A percentile compares a stretch with the other conserved stretches of the same genome.
Conservation (phyloP, 1,140 invertebrate genomes). For the Xylocopa sonorina region DNA sequence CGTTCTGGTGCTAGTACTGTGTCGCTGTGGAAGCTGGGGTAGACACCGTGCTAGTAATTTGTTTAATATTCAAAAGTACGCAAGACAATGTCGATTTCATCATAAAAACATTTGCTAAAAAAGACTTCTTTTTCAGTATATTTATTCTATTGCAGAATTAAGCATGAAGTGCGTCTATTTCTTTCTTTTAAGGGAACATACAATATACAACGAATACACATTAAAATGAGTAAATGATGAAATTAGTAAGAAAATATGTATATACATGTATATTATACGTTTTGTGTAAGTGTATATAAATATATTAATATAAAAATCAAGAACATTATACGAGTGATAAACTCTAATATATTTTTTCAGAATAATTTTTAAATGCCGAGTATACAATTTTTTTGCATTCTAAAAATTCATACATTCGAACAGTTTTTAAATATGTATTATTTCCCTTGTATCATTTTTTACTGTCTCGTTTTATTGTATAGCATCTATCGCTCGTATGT, state of each 20-base stretch:
- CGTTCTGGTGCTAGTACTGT: too few relatives aligned
- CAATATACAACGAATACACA: background rate
- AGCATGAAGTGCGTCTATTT: too few relatives aligned
- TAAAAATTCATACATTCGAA: constrained; percentile 14
- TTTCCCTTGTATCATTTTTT: background rate
- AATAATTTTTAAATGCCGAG: too few relatives aligned
- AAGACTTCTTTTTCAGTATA: too few relatives aligned
- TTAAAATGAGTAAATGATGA: background rate
- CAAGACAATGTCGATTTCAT: too few relatives aligned
- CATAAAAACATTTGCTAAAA: too few relatives aligned
- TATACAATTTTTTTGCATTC: background rate
- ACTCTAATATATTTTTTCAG: background rate
- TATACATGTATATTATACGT: constrained; percentile 29
- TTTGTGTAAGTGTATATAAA: constrained; percentile 28
- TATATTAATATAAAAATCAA: constrained; percentile 45
- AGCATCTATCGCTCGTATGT: background rate
- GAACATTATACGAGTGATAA: constrained; percentile 24
- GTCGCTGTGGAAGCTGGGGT: too few relatives aligned
- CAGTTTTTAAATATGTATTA: background rate
- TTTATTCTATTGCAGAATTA: too few relatives aligned
- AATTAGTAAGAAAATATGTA: constrained; percentile 47
- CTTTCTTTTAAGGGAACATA: background rate
- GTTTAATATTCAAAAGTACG: too few relatives aligned
- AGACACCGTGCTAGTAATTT: too few relatives aligned
- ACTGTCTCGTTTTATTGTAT: background rate